Conservation (phyloP, 2,113 vertebrate species). For the Zootoca vivipara region DNA sequence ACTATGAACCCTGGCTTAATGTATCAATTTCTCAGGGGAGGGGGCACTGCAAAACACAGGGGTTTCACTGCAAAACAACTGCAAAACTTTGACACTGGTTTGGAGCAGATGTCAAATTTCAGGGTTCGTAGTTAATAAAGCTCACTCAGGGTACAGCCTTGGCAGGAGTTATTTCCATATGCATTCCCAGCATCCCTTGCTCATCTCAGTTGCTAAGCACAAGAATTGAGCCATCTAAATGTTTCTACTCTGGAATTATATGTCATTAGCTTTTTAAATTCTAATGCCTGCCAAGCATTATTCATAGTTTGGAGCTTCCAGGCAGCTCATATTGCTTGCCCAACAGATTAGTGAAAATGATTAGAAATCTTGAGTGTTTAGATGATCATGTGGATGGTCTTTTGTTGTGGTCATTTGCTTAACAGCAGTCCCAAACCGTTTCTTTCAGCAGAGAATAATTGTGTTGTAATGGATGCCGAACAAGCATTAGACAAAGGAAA, state of each 20-base stretch:
- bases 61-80: too few relatives aligned
- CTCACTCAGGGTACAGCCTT: background rate
- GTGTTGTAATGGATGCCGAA: background rate
- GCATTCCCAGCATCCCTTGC: background rate
- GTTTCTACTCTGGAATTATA: slow-evolving; percentile 13
- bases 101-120: too few relatives aligned
- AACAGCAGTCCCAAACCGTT: slow-evolving; percentile 10
- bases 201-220: slow-evolving; percentile 14
- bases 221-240: slow-evolving; percentile 9
- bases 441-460: background rate
- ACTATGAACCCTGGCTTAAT: too few relatives aligned
- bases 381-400: background rate
- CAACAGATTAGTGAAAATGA: background rate
- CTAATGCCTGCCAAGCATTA: accelerated
- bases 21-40: too few relatives aligned
- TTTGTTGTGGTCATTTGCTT: background rate
- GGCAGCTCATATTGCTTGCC: background rate
- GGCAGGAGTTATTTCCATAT: background rate
- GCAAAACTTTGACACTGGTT: too few relatives aligned
- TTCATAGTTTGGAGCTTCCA: slow-evolving; percentile 15
- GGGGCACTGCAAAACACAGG: too few relatives aligned
- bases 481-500: background rate
- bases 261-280: background rate
- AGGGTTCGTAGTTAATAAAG: too few relatives aligned
- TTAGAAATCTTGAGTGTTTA: background rate